Evolutionary conservation across 2,888 invertebrate species (phyloP).

Genomic region (Caenorhabditis sp.): DNA sequence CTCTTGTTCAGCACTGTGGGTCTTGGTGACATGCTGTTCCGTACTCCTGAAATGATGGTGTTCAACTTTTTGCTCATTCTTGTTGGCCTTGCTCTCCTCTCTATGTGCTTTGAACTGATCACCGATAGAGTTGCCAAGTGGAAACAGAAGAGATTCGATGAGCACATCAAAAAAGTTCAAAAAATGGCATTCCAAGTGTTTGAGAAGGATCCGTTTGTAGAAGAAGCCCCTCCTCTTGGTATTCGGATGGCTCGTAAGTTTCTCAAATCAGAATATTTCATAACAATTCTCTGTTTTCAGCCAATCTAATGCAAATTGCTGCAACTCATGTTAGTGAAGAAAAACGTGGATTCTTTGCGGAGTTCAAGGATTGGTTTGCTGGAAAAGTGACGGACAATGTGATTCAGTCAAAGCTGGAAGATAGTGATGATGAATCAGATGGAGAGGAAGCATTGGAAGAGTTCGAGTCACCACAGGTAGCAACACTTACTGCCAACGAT

Average conservation of each 20-base stretch:
- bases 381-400: slow-evolving; percentile 73
- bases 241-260: slow-evolving; percentile 76
- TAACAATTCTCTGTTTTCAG: background rate
- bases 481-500: slow-evolving; percentile 51
- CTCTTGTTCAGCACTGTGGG: slow-evolving; percentile 79
- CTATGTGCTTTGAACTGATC: slow-evolving; percentile 82
- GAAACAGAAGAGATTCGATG: slow-evolving; percentile 77
- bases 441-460: slow-evolving; percentile 58
- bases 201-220: slow-evolving; percentile 73
- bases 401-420: slow-evolving; percentile 69
- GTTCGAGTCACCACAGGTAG: slow-evolving; percentile 38
- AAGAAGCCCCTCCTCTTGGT: slow-evolving; percentile 79
- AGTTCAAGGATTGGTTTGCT: slow-evolving; percentile 72
- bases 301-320: slow-evolving; percentile 52
- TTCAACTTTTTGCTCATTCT: slow-evolving; percentile 82
- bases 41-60: slow-evolving; percentile 82
- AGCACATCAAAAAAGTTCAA: slow-evolving; percentile 82
- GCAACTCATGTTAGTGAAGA: slow-evolving; percentile 52
- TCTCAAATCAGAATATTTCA: background rate
- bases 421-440: slow-evolving; percentile 67
- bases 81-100: slow-evolving; percentile 81
- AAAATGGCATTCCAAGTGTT: slow-evolving; percentile 81
- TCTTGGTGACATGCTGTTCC: slow-evolving; percentile 81
- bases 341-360: slow-evolving; percentile 66
- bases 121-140: slow-evolving; percentile 64